These are phyloP conservation scores for Puma concolor DNA, from an alignment of 2,113 vertebrate genomes.

Conservation along the genomic window DNA sequence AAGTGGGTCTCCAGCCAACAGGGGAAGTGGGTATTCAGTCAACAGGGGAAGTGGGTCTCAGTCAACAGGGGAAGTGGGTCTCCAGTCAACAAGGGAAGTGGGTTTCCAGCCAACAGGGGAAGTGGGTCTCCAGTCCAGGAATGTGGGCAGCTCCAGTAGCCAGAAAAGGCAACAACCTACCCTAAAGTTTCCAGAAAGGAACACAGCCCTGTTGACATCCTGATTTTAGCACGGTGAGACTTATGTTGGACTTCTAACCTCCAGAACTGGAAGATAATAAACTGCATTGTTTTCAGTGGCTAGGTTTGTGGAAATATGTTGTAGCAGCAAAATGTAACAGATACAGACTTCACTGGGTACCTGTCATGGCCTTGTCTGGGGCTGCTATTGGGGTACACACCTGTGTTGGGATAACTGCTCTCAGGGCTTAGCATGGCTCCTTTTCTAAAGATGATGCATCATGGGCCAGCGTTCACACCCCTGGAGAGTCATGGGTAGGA, in stretches of 20 bases:
- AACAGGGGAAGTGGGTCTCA: too few species aligned
- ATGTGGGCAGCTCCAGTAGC: not conserved
- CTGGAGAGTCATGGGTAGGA: not conserved
- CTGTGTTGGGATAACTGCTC: not conserved
- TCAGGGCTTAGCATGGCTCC: not conserved
- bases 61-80: not conserved
- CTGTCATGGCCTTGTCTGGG: not conserved
- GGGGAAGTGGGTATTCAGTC: not conserved
- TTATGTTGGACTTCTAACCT: not conserved
- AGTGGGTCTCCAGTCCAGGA: not conserved
- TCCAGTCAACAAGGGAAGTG: not conserved
- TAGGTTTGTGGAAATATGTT: too few species aligned
- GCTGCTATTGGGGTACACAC: not conserved
- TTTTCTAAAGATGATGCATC: not conserved
- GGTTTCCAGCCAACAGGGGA: too few species aligned
- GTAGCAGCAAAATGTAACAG: not conserved
- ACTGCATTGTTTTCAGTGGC: not conserved
- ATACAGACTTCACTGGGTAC: accelerated
- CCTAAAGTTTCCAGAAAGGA: not conserved
- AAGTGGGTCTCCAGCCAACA: not conserved
- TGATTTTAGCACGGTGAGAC: not conserved
- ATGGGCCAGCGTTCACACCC: not conserved
- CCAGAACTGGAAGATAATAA: not conserved
- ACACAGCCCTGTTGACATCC: not conserved
- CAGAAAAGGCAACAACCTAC: not conserved